Base-by-base conservation (phyloP, 2,888 invertebrate genomes). In the Calliscelio sp. region DNA sequence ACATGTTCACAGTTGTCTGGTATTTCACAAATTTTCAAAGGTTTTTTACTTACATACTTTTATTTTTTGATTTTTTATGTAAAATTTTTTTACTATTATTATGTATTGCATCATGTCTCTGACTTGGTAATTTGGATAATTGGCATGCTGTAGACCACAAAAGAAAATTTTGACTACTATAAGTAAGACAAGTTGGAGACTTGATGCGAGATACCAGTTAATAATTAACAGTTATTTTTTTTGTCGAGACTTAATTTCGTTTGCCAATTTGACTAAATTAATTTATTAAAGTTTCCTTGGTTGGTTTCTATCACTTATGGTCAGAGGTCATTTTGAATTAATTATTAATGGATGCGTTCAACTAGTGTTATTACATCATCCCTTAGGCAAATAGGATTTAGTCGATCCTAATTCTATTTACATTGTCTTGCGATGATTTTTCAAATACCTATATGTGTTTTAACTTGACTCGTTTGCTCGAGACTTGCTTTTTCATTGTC, bases 1-100 rank as follows among this genome's bases (percentile, higher is more conserved):
- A 93, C 92, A 93, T 92, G 92, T 92, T 93, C 92, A 93, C 92
- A 93, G 89, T 91, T 92, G 88, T 92, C 92, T 93, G 92, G 92
- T 87, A 92, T 92, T 92, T 92, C 91, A 92, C 90, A 89, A 89
- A 90, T 92, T 92, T 92, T 91, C 90, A 91, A 92, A 90, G 38
- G 68, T 73, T 80, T 59, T 80, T 68, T 61, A 65, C 32, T 77
- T 63, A 24, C 11, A 18, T 28, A 28, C 44, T 77, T n/a, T 66
- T 63, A 32, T 44, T 16, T 25, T 55, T 24, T 53, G 35, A 1
- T 79, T 57, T 35, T 53, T 7, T 71, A 68, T 55, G n/a, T n/a
- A n/a, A n/a, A n/a, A n/a, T 51, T 44, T 89, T 88, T 91, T 91
- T 87, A 16, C 16, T 16, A 44, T 61, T 61, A 70, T 81, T 49